Evolutionary conservation across 2,888 invertebrate genomes (phyloP).

Genomic region (Cerceris ruficornis): DNA sequence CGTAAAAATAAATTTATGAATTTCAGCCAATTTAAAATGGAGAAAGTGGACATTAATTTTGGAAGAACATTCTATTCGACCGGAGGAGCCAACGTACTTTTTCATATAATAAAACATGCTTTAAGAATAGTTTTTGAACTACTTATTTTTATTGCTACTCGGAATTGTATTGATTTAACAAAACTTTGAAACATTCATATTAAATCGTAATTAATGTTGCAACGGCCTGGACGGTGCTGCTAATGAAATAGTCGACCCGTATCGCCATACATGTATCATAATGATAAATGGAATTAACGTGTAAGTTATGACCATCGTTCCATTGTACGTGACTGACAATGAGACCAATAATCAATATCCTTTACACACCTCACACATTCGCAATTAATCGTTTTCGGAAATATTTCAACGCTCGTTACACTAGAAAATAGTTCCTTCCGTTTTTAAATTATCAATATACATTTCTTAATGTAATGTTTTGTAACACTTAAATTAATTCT

Average conservation of each 20-base stretch:
- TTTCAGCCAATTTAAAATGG: too few species aligned
- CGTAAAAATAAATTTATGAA: too few species aligned
- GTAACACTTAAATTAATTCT: not conserved
- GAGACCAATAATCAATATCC: slow-evolving; percentile 38
- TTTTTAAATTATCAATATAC: too few species aligned
- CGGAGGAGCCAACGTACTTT: too few species aligned
- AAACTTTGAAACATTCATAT: not conserved
- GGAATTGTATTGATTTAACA: not conserved
- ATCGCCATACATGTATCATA: slow-evolving; percentile 19
- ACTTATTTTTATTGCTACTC: not conserved
- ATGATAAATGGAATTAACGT: slow-evolving; percentile 41
- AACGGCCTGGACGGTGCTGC: slow-evolving; percentile 3
- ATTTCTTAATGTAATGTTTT: not conserved
- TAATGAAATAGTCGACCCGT: slow-evolving; percentile 27
- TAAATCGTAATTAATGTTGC: slow-evolving; percentile 17
- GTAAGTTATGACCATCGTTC: slow-evolving; percentile 30
- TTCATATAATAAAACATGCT: not conserved
- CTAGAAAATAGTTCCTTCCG: too few species aligned
- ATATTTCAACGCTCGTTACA: not conserved
- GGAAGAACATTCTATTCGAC: too few species aligned
- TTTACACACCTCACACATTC: slow-evolving; percentile 2
- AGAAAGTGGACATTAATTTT: too few species aligned
- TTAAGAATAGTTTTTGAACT: not conserved
- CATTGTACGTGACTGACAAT: slow-evolving; percentile 11
- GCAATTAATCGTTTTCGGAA: slow-evolving; percentile 16